Conservation (phyloP, 2,113 vertebrate species). For the Acrocephalus arundinaceus region DNA sequence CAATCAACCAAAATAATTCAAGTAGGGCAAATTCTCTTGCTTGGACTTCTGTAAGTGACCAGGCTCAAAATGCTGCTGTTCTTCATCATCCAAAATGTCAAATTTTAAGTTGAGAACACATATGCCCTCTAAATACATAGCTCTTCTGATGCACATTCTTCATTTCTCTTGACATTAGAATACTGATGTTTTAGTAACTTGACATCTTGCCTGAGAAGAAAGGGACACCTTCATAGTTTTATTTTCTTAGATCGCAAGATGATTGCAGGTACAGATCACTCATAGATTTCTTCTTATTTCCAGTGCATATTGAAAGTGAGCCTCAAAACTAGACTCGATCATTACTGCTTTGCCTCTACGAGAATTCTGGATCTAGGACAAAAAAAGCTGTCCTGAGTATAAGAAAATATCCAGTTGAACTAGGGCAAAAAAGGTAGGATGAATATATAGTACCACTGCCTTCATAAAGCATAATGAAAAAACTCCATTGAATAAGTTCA, state of each 20-base stretch:
- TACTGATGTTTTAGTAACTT: neutral
- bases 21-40: neutral
- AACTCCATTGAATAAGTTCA: neutral
- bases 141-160: neutral
- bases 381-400: neutral
- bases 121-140: neutral
- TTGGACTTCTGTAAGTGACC: conserved; percentile 14
- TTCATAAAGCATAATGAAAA: neutral
- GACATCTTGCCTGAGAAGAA: conserved; percentile 8
- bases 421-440: neutral
- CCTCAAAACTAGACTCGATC: neutral
- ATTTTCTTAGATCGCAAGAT: neutral
- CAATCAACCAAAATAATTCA: conserved; percentile 29
- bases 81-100: neutral
- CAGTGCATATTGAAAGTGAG: neutral
- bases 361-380: neutral
- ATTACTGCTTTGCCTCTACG: neutral
- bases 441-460: neutral
- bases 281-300: neutral
- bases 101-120: neutral
- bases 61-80: neutral
- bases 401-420: neutral
- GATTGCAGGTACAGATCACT: neutral
- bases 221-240: neutral
- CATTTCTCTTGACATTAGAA: neutral